Base-by-base conservation (phyloP, 2,113 vertebrate species). In the Butorides virescens region DNA sequence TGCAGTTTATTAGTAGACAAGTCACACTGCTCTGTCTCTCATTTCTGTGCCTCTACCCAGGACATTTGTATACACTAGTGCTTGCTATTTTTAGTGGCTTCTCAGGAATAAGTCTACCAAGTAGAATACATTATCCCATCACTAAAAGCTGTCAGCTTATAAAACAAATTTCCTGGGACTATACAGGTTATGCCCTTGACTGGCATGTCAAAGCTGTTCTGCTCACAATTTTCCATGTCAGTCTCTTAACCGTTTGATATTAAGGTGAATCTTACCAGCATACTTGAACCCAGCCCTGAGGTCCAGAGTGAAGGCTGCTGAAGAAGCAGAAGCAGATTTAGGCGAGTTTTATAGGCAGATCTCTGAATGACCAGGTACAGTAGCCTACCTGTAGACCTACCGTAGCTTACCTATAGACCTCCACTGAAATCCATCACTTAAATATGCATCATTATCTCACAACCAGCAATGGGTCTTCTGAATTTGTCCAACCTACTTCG, bases 101-200 rank as follows among this genome's bases (percentile, higher is more conserved):
- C 56, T 95, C 20, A 17, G 62, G 56, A 96, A 66, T 25, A 80
- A 76, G 29, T 49, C 82, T 94, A 72, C 68, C n/a, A 89, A 93
- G 58, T 17, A 88, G 63, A 94, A 67, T 91, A 73, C 26, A 86
- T 95, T 90, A 94, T 63, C 49, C 39, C 81, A 80, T 82, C 84
- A 66, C 80, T 77, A 95, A 95, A 84, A 86, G 36, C 74, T 95
- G 79, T 68, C 74, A 90, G 47, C 91, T 92, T 9, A 78, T 80
- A 72, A 89, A 95, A 88, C 20, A 86, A 39, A 68, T 86, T 80
- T 83, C 29, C 76, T 72, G 39, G 13, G 36, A 74, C 4, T 91
- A 36, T 58, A 89, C 82, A 87, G 94, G 86, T 96, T 95, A 83
- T 72, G 62, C 32, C 47, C 39, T 70, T 81, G 39, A 82, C 44